These are phyloP conservation scores for Centropus bengalensis DNA, from an alignment of 2,113 vertebrate genomes.

Conservation along the genomic window DNA sequence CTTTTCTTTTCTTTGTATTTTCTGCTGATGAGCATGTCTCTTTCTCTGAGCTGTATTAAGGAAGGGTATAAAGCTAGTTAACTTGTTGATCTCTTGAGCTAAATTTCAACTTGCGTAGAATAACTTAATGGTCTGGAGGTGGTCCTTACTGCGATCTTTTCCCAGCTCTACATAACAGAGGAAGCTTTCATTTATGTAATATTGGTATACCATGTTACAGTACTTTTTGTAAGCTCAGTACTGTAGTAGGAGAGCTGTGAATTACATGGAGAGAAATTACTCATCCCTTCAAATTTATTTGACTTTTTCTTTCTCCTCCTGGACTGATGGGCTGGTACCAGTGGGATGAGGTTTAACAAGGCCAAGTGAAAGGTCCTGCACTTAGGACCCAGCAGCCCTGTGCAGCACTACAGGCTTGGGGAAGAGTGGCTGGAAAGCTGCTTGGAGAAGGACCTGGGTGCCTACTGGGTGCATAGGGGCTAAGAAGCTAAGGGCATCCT, in stretches of 20 bases:
- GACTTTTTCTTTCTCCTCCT: not conserved
- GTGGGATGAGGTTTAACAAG: too few species aligned
- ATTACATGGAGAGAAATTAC: not conserved
- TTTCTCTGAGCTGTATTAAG: not conserved
- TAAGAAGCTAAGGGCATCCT: not conserved
- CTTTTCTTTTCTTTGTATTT: slow-evolving; percentile 2
- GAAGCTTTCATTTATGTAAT: not conserved
- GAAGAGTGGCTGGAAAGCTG: too few species aligned
- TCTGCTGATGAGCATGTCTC: not conserved
- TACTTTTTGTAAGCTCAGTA: not conserved
- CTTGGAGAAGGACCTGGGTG: too few species aligned
- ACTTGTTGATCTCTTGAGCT: not conserved
- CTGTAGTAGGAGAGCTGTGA: not conserved
- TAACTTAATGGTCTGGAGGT: not conserved
- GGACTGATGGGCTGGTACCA: too few species aligned
- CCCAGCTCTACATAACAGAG: not conserved
- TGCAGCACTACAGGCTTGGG: too few species aligned
- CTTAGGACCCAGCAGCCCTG: too few species aligned
- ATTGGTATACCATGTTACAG: too few species aligned
- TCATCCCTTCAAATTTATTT: not conserved
- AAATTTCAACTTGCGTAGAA: not conserved
- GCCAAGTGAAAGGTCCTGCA: too few species aligned
- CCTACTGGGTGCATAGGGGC: not conserved
- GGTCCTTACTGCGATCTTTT: not conserved
- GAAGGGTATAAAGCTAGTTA: not conserved